Evolutionary conservation across 2,888 invertebrate genomes (phyloP).

Genomic region (Agrochola lychnidis): DNA sequence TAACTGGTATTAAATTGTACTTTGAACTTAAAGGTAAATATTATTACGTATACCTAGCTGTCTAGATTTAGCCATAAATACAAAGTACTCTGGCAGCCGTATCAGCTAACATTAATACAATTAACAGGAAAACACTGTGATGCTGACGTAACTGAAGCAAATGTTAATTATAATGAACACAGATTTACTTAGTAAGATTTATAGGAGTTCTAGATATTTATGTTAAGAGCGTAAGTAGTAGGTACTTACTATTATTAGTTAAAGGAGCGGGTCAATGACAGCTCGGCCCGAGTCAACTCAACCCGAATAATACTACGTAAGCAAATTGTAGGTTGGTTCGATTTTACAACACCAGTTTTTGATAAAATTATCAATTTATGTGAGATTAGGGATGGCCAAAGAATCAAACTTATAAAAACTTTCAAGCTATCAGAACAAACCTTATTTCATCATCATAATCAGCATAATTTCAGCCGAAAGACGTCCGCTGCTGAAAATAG

Average conservation of each 20-base stretch:
- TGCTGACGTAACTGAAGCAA: conserved; percentile 35
- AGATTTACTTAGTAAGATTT: conserved; percentile 4
- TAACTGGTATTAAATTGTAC: conserved; percentile 36
- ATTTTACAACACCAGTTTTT: neutral
- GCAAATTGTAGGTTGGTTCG: neutral
- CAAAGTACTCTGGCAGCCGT: neutral
- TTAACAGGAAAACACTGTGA: conserved; percentile 47
- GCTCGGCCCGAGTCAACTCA: no score
- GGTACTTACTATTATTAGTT: neutral
- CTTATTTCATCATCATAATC: no score
- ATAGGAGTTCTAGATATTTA: neutral
- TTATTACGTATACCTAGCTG: neutral
- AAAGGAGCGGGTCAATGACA: neutral
- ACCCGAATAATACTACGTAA: neutral
- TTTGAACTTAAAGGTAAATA: conserved; percentile 48
- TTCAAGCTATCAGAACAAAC: neutral
- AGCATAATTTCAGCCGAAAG: no score
- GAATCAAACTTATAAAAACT: neutral
- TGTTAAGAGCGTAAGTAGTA: neutral
- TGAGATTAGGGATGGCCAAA: neutral
- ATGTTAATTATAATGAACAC: conserved; percentile 9
- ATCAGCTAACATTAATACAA: conserved; percentile 29
- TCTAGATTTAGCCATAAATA: conserved; percentile 46
- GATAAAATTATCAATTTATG: neutral
- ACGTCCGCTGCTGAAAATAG: no score